Conservation (phyloP, 2,797 vertebrate species). For the Sebastes matsubarae region DNA sequence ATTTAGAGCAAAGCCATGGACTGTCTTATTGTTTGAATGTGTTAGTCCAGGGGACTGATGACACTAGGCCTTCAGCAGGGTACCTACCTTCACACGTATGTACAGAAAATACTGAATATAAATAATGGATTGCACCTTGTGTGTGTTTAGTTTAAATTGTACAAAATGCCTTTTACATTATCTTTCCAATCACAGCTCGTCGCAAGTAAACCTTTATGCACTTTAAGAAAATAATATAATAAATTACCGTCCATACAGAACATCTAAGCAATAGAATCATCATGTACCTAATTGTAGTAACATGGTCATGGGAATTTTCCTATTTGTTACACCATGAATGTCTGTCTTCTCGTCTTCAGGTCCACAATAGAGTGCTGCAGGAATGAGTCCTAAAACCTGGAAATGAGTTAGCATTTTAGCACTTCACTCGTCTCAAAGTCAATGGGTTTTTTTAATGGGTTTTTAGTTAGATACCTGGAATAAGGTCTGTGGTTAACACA, state of each 20-base stretch:
- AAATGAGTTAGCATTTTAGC: no score
- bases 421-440: no score
- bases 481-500: no score
- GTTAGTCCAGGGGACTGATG: slow-evolving; percentile 26
- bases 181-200: slow-evolving; percentile 40
- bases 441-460: no score
- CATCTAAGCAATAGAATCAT: slow-evolving; percentile 30
- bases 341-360: slow-evolving; percentile 9
- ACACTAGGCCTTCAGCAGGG: slow-evolving; percentile 24
- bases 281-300: slow-evolving; percentile 5
- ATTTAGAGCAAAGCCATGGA: slow-evolving; percentile 43
- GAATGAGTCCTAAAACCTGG: no score
- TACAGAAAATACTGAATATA: slow-evolving; percentile 28
- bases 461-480: no score
- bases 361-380: neutral
- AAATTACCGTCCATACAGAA: slow-evolving; percentile 8
- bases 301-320: neutral
- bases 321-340: neutral
- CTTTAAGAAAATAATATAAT: slow-evolving; percentile 55
- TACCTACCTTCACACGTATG: slow-evolving; percentile 8
- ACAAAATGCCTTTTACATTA: slow-evolving; percentile 28
- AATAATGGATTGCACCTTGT: slow-evolving; percentile 28
- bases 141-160: slow-evolving; percentile 45
- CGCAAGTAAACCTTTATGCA: slow-evolving; percentile 58
- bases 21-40: slow-evolving; percentile 43